Conservation (phyloP, 2,113 vertebrate genomes). For the Aphyosemion australe region DNA sequence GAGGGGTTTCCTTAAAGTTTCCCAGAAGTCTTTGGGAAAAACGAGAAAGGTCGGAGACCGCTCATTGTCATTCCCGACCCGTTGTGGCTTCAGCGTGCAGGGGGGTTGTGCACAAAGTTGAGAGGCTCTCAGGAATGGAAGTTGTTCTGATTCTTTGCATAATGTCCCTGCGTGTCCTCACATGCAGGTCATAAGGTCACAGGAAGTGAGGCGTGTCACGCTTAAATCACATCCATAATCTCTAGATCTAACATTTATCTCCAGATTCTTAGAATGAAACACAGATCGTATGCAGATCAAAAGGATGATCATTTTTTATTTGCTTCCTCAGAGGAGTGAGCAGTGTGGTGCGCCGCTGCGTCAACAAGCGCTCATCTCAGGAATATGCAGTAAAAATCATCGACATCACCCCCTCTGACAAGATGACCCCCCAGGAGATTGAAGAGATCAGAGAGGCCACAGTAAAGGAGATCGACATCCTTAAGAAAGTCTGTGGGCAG, state of each 20-base stretch:
- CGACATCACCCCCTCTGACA: conserved; percentile 91
- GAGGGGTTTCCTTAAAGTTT: background rate
- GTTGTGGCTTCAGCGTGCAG: conserved; percentile 29
- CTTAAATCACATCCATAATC: background rate
- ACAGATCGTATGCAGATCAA: no score
- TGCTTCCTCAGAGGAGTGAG: conserved; percentile 87
- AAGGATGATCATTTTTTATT: background rate
- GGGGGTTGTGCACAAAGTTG: conserved; percentile 34
- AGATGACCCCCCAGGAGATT: conserved; percentile 83
- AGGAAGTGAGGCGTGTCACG: no score
- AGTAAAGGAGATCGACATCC: conserved; percentile 92
- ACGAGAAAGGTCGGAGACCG: background rate
- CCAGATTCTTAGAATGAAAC: no score
- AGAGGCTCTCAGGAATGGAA: background rate
- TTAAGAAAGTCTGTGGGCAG: conserved; percentile 88
- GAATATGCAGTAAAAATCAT: conserved; percentile 97
- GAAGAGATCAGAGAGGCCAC: conserved; percentile 89
- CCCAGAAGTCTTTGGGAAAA: conserved; percentile 12
- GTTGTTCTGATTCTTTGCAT: background rate
- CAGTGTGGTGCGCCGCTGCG: conserved; percentile 92
- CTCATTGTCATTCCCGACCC: conserved; percentile 56
- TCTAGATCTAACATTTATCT: no score
- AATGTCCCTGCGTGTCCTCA: conserved; percentile 11
- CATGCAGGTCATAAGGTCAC: conserved; percentile 19
- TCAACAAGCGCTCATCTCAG: conserved; percentile 84